These are phyloP conservation scores for Microcebus ravelobensis DNA, from an alignment of 2,113 vertebrate species.

Conservation along the genomic window DNA sequence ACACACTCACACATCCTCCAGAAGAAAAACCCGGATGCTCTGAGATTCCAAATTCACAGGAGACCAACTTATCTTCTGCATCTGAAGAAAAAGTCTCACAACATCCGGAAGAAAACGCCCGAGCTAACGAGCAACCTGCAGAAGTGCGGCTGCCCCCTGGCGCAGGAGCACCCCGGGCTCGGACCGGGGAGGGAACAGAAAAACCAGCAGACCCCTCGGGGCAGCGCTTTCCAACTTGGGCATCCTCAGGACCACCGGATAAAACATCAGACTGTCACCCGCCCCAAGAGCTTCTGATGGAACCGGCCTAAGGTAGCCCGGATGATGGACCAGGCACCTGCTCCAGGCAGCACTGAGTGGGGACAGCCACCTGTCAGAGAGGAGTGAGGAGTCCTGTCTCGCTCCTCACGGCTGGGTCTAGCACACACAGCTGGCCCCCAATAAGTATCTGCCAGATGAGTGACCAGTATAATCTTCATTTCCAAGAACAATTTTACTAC, in stretches of 20 bases:
- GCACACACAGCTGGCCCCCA: neutral
- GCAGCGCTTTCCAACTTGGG: neutral
- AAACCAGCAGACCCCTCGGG: too few species aligned
- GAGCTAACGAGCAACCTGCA: neutral
- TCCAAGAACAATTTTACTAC: neutral
- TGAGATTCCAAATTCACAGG: neutral
- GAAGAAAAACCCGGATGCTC: neutral
- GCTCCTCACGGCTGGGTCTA: neutral
- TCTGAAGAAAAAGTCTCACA: neutral
- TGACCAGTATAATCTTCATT: neutral
- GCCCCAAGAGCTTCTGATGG: rapidly evolving
- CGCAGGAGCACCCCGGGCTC: neutral
- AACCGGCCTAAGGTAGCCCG: neutral
- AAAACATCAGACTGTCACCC: neutral
- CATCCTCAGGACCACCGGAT: neutral
- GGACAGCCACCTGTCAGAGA: neutral
- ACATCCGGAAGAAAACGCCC: neutral
- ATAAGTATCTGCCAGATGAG: neutral
- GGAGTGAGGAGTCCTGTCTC: rapidly evolving
- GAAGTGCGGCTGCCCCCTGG: neutral
- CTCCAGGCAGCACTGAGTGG: neutral
- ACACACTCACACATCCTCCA: neutral
- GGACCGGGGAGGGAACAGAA: neutral
- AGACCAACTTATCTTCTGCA: neutral
- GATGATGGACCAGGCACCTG: rapidly evolving